Evolutionary conservation across 2,888 invertebrate genomes (phyloP), one percentile per base, ranked within the genome.

Genomic region (Caenorhabditis macrosperma): DNA sequence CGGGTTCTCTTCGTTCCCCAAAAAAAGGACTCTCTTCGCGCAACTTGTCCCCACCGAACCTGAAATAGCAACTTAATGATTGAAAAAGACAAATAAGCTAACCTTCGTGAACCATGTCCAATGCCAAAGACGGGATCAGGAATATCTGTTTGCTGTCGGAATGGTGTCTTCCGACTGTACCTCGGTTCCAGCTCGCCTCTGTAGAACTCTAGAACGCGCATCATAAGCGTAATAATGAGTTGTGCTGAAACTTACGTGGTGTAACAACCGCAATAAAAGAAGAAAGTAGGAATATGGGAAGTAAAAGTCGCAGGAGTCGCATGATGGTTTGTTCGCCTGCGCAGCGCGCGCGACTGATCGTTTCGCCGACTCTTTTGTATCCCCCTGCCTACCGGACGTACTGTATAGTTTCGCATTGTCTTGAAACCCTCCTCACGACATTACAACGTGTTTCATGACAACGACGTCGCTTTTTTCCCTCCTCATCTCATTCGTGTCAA

Each of bases 81-180:
- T n/a, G n/a, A n/a, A n/a, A n/a, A n/a, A n/a, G n/a, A n/a, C n/a
- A n/a, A n/a, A n/a, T n/a, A n/a, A n/a, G n/a, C n/a, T n/a, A n/a
- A 66, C 68, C 78, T 71, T 54, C 71, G 30, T 4, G 28, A 24
- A 33, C 71, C 79, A 46, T 79, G 79, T 17, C 79, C 79, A 7
- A 79, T 67, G 12, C 79, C 79, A 26, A 75, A 79, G 4, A 72
- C 69, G 28, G 79, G 60, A 17, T 79, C 69, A 1, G 79, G 79
- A 59, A 79, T 68, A 9, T 75, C 74, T 5, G 74, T 61, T 55
- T 69, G 68, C 20, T 80, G 78, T 35, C 80, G 38, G 35, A 63
- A 82, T 7, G 82, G 82, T 12, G 82, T 82, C 46, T 78, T 76
- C n/a, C 80, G 35, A 60, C 82, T 82, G 71, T 82, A 82, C 4